These are phyloP conservation scores for Buphagus erythrorhynchus DNA, from an alignment of 2,797 vertebrate species.

Conservation along the genomic window DNA sequence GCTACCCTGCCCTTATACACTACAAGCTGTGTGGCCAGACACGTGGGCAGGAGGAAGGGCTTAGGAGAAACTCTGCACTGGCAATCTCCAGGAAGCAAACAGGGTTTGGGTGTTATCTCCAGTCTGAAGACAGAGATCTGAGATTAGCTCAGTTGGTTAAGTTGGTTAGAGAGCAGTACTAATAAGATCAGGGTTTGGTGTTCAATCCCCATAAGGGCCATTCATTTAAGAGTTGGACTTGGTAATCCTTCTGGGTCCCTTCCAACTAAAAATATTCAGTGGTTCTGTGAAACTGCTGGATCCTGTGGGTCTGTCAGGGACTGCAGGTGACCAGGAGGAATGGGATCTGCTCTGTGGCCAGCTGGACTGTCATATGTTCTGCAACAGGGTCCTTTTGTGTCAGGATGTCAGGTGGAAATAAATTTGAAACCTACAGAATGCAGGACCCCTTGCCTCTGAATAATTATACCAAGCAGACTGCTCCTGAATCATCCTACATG, in stretches of 20 bases:
- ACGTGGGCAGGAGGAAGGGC: background rate
- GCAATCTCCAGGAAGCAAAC: background rate
- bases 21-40: background rate
- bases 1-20: background rate
- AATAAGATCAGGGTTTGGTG: background rate
- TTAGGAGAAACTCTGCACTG: background rate
- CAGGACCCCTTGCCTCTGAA: background rate
- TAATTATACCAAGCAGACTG: background rate
- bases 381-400: background rate
- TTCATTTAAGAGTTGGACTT: background rate
- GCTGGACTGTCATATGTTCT: background rate
- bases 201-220: background rate
- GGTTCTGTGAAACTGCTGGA: background rate
- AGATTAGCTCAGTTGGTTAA: background rate
- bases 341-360: fast-evolving
- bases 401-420: background rate
- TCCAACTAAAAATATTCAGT: background rate
- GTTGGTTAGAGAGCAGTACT: background rate
- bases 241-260: background rate
- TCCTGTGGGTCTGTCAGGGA: background rate
- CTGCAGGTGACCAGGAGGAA: background rate
- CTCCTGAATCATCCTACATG: background rate
- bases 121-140: background rate
- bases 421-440: background rate
- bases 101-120: background rate